Conservation (phyloP, 1,140 invertebrate species). For the Holotrichia oblita region DNA sequence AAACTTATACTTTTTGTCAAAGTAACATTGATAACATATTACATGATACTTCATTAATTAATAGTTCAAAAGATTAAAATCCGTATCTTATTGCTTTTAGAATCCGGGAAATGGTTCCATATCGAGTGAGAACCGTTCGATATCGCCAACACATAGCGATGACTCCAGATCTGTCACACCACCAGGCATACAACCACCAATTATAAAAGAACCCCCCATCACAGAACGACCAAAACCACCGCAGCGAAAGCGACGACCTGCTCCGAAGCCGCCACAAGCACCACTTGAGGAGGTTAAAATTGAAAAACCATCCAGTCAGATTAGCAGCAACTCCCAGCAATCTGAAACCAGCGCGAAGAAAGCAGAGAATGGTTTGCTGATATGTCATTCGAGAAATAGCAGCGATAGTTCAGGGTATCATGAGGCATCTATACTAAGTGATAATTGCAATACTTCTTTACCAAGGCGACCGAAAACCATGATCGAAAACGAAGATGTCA, state of each 20-base stretch:
- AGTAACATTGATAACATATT: too few species aligned
- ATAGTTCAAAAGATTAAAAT: too few species aligned
- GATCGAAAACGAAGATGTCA: constrained; percentile 44
- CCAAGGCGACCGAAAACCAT: constrained; percentile 56
- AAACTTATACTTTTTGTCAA: too few species aligned
- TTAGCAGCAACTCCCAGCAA: constrained; percentile 49
- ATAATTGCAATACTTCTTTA: constrained; percentile 64
- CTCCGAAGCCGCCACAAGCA: constrained; percentile 67
- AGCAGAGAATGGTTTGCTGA: constrained; percentile 58
- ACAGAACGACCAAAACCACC: constrained; percentile 63
- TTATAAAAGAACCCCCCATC: constrained; percentile 48
- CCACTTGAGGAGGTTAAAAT: constrained; percentile 13
- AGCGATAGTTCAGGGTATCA: constrained; percentile 82
- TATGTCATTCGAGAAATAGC: constrained; percentile 77
- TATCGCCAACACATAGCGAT: constrained; percentile 59
- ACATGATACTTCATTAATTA: too few species aligned
- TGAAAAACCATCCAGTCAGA: constrained; percentile 43
- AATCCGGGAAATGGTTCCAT: constrained; percentile 58
- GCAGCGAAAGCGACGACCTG: constrained; percentile 67
- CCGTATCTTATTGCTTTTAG: too few species aligned
- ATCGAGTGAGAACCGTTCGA: constrained; percentile 58
- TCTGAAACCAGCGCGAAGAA: constrained; percentile 42
- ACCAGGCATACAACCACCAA: constrained; percentile 48
- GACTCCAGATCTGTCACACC: constrained; percentile 59
- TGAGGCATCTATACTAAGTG: constrained; percentile 75